Evolutionary conservation across 2,113 vertebrate genomes (phyloP), one percentile per base, ranked within the genome.

Genomic region (Alethe castanea): DNA sequence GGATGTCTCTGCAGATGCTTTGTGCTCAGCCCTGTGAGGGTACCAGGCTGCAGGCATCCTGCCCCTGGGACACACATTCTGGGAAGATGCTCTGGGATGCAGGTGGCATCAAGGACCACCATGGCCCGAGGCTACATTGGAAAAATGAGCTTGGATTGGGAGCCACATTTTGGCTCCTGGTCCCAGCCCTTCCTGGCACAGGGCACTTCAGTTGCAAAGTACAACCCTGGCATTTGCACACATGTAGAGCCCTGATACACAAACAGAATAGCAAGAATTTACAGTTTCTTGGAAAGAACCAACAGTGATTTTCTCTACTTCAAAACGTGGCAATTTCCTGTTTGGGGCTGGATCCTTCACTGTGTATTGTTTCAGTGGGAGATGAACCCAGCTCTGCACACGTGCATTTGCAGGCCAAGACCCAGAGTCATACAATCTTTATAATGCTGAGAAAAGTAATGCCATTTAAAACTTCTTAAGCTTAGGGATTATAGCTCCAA

Each of bases 91-190:
- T 2, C 2, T 16, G 60, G 69, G 54, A 89, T 45, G 29, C 35
- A 74, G 0, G 56, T 0, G 8, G 19, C 40, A 65, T 11, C 20
- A 40, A 73, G 69, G 40, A 72, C 44, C 38, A 50, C 44, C 13
- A 10, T 0, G 5, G 47, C 22, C 44, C 3, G 16, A 86, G 23
- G n/a, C 31, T 35, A 59, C 26, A 4, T 0, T 14, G 44, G 42
- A 50, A 61, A 54, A 73, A 83, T 1, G 2, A 86, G 26, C 14
- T 65, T 2, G 0, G 53, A 5, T 18, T 54, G 36, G 54, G 40
- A 87, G 36, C 29, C 36, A 23, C 15, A 16, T 35, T 84, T 69
- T 42, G 45, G 35, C 9, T 84, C 60, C 62, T 4, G 8, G 52
- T 3, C 6, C 15, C 77, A 76, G 44, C 19, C 42, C 28, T 0